A percentile compares a stretch with the other conserved stretches of the same genome.
phyloP scores from a whole-genome alignment of 2,113 vertebrate species.

The Vimba vimba region DNA sequence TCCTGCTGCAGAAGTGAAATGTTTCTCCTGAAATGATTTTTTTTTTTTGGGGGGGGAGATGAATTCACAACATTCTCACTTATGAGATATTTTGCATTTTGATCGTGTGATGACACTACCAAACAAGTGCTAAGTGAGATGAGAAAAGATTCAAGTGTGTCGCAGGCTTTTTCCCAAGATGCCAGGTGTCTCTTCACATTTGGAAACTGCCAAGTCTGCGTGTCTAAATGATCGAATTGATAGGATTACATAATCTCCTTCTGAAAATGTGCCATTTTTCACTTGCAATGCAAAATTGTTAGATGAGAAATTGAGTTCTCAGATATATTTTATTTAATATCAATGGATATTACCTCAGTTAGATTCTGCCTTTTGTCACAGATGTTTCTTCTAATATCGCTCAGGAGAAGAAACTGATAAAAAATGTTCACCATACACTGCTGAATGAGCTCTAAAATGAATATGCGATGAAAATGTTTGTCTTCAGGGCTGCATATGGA shows the following conservation, averaged over 20 bases:
- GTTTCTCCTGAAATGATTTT: constrained; percentile 13
- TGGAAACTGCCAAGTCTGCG: constrained; percentile 1
- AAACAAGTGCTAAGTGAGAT: constrained; percentile 38
- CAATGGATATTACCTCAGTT: background rate
- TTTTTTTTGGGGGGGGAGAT: background rate
- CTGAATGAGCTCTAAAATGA: background rate
- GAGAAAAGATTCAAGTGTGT: constrained; percentile 27
- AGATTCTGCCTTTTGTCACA: background rate
- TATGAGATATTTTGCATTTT: constrained; percentile 36
- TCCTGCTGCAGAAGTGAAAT: constrained; percentile 20
- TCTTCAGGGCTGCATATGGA: too few species aligned
- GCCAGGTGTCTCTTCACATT: constrained; percentile 39
- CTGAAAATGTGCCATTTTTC: background rate
- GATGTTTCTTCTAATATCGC: background rate
- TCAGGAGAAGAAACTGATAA: background rate
- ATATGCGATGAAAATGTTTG: background rate
- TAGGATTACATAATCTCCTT: background rate
- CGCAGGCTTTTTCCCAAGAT: constrained; percentile 9
- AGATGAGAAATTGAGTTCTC: background rate
- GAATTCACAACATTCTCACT: constrained; percentile 16
- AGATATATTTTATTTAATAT: background rate
- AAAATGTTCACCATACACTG: background rate
- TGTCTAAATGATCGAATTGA: background rate
- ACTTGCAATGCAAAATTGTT: background rate
- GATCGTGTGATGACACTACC: constrained; percentile 16